These are phyloP conservation scores for Micronycteris hirsuta DNA, from an alignment of 2,113 vertebrate species.

Conservation along the genomic window DNA sequence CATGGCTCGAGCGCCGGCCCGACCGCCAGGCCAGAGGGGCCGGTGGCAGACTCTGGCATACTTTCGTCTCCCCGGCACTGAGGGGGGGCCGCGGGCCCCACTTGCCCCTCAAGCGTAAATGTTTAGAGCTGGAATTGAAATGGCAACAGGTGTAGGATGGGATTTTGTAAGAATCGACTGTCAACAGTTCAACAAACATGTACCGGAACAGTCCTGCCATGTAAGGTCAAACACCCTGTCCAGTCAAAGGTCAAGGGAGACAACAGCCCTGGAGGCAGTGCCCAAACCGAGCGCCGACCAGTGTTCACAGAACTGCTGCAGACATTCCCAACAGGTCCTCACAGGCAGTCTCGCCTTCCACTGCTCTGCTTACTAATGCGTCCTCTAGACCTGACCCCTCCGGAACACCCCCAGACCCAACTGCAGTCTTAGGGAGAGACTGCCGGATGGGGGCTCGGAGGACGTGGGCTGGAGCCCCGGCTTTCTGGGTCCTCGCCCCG, in stretches of 20 bases:
- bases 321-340: background rate
- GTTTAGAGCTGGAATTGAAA: background rate
- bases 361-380: background rate
- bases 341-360: background rate
- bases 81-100: rapidly evolving
- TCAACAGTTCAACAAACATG: background rate
- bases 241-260: background rate
- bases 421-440: background rate
- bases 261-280: background rate
- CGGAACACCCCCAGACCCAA: background rate
- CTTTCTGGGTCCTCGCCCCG: too few species aligned
- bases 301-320: background rate
- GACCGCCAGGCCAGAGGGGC: background rate
- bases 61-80: background rate
- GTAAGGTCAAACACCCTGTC: background rate
- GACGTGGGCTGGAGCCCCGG: too few species aligned
- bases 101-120: rapidly evolving
- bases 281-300: background rate
- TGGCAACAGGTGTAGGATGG: rapidly evolving
- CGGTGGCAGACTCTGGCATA: background rate
- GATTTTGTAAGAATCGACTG: background rate
- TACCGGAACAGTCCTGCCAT: background rate
- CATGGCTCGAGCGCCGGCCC: too few species aligned
- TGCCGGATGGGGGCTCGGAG: too few species aligned
- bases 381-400: background rate